Conservation (phyloP, 2,113 vertebrate species). For the Gnathonemus echidnorhynchus region DNA sequence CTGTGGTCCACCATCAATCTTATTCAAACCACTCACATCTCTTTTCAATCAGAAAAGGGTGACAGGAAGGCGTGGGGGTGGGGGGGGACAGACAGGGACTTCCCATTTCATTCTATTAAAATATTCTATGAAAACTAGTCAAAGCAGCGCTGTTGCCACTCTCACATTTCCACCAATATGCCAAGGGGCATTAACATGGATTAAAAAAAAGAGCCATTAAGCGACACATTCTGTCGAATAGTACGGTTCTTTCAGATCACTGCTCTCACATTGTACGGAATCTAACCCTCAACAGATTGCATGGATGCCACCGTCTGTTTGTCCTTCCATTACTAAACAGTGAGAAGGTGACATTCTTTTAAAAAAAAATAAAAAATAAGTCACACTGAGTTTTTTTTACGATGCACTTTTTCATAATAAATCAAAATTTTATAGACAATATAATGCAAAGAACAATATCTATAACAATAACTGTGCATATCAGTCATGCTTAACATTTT, state of each 20-base stretch:
- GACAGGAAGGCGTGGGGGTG: constrained; percentile 18
- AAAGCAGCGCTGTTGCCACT: neutral
- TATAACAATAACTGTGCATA: neutral
- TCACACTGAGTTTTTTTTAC: neutral
- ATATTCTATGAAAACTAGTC: neutral
- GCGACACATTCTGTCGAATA: neutral
- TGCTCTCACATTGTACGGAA: neutral
- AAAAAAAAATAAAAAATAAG: neutral
- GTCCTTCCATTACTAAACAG: neutral
- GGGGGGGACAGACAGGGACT: neutral
- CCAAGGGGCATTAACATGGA: neutral
- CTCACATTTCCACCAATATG: neutral
- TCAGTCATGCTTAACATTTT: neutral
- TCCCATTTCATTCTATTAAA: neutral
- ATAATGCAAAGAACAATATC: neutral
- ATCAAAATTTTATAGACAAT: neutral
- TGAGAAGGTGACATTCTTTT: neutral
- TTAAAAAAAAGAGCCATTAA: neutral
- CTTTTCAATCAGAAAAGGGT: constrained; percentile 18
- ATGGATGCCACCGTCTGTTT: neutral
- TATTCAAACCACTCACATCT: constrained; percentile 33
- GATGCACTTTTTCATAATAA: neutral
- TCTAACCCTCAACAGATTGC: neutral
- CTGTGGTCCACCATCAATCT: constrained; percentile 36
- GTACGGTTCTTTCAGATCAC: neutral